A percentile compares a stretch with the other conserved stretches of the same genome.
Conservation (phyloP, 2,888 invertebrate genomes). For the Lissonota sp. region DNA sequence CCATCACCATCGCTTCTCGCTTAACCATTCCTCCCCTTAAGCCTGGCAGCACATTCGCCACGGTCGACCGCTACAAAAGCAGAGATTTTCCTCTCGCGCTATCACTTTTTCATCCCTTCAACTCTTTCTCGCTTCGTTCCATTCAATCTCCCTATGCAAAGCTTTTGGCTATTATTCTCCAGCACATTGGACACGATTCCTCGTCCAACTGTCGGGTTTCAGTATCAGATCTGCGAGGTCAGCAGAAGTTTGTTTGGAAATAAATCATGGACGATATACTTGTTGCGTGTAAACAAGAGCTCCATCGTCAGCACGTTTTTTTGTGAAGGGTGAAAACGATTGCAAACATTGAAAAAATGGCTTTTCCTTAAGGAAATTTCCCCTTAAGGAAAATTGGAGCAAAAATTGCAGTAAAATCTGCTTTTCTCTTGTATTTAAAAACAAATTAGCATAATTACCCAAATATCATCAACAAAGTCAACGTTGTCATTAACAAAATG, state of each 20-base stretch:
- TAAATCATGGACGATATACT: constrained; percentile 65
- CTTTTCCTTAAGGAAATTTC: too few relatives aligned
- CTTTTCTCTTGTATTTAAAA: too few relatives aligned
- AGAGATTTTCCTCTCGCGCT: constrained; percentile 31
- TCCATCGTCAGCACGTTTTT: neutral
- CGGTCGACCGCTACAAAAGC: constrained; percentile 27
- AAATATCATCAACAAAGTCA: too few relatives aligned
- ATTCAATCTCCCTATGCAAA: constrained; percentile 13
- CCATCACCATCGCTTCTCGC: neutral
- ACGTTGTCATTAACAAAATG: too few relatives aligned
- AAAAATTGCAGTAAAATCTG: too few relatives aligned
- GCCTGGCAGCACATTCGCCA: constrained; percentile 11
- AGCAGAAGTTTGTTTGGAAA: neutral
- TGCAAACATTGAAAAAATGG: too few relatives aligned
- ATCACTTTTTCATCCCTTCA: constrained; percentile 6
- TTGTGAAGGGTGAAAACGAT: too few relatives aligned
- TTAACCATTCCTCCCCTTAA: neutral
- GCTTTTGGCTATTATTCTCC: constrained; percentile 22
- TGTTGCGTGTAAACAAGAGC: constrained; percentile 71
- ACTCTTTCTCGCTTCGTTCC: neutral
- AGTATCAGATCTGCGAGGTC: neutral
- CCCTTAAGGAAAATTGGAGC: too few relatives aligned
- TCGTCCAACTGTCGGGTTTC: constrained; percentile 39
- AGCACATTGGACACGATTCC: constrained; percentile 49
- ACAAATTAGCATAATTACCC: too few relatives aligned